Evolutionary conservation across 2,888 invertebrate genomes (phyloP).

Genomic region (Drosophila birchii): DNA sequence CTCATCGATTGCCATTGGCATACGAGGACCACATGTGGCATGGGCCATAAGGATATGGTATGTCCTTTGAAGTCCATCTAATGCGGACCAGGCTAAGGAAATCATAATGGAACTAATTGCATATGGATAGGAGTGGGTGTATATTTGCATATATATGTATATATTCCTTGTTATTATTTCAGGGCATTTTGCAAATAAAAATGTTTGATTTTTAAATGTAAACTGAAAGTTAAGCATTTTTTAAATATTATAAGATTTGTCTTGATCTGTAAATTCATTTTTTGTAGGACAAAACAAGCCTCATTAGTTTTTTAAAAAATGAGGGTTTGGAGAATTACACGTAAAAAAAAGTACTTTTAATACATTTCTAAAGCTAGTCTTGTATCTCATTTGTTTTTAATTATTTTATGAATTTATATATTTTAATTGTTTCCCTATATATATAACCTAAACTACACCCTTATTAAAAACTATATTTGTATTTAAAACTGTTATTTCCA

Average conservation of each 20-base stretch:
- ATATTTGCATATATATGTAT: too few relatives aligned
- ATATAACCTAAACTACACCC: too few relatives aligned
- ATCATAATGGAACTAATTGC: slow-evolving; percentile 43
- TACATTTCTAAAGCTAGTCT: neutral
- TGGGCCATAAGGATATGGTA: slow-evolving; percentile 20
- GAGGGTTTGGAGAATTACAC: too few relatives aligned
- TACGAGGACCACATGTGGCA: slow-evolving; percentile 62
- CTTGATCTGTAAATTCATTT: neutral
- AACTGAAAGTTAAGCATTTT: neutral
- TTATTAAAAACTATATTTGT: too few relatives aligned
- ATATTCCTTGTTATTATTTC: neutral
- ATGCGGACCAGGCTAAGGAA: neutral
- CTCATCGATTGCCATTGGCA: slow-evolving; percentile 68
- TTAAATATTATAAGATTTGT: too few relatives aligned
- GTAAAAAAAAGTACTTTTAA: too few relatives aligned
- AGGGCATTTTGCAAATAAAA: neutral
- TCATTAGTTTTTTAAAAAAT: too few relatives aligned
- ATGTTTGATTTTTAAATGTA: too few relatives aligned
- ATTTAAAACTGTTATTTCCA: too few relatives aligned
- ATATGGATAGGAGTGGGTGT: neutral
- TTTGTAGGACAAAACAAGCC: neutral
- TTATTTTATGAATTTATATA: neutral
- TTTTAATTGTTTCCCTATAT: too few relatives aligned
- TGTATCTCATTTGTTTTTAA: neutral
- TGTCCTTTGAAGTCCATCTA: slow-evolving; percentile 22